Evolutionary conservation across 2,888 invertebrate species (phyloP), one percentile per base, ranked within the genome.

Genomic region (Andrena minutula): DNA sequence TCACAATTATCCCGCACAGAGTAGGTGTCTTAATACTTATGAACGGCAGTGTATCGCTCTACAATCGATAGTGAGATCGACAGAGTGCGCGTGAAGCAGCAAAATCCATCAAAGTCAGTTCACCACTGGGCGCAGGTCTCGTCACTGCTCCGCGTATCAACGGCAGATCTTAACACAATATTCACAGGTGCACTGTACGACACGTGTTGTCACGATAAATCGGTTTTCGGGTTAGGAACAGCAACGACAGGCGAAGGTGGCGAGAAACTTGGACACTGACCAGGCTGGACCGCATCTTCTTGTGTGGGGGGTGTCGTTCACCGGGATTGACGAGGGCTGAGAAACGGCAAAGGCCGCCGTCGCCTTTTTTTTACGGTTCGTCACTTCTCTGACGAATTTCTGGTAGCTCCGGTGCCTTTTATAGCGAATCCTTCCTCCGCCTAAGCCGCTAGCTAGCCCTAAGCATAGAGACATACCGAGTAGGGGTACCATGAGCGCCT

Each of bases 351-450:
- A 41, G 58, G 75, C 84, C 56, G 84, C 85, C 86, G 87, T 75
- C 84, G 77, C 70, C 86, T 83, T 82, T 89, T 83, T 87, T 75
- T 68, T 58, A 83, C 84, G 85, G 87, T 83, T 88, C 83, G 87
- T 87, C 86, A 84, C 89, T 90, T 82, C 88, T 93, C 92, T 93
- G 92, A 88, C 90, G 86, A 91, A 89, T 90, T 89, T 73, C 64
- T 75, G 69, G 83, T 86, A 82, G 86, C 79, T 85, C 79, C 83
- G 82, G 83, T 56, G 77, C 89, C 92, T 93, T 93, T 91, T 93
- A 93, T 93, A 92, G 91, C 83, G 76, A 83, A 68, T 76, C 82
- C 75, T 66, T 86, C 81, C 83, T 79, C 88, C 84, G 81, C 76
- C 78, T 89, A 89, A 77, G 73, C 77, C 68, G 3, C 74, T 84